Percentiles rank a stretch among this genome's conserved stretches.
phyloP scores from a whole-genome alignment of 2,113 vertebrate genomes.

The Isurus oxyrinchus region DNA sequence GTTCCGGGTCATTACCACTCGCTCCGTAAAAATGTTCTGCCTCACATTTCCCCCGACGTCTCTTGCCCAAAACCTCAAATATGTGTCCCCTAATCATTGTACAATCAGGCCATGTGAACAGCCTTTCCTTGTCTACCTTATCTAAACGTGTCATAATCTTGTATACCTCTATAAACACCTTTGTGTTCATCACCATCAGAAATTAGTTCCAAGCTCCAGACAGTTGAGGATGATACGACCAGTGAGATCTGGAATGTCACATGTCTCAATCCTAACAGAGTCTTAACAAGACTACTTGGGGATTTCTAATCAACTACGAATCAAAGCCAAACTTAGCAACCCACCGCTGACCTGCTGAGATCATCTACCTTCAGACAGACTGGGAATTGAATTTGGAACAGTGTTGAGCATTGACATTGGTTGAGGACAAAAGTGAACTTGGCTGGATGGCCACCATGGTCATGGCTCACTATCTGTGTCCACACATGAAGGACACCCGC shows the following conservation, averaged over 20 bases:
- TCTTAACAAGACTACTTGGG: not conserved
- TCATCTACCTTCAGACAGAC: not conserved
- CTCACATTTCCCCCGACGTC: not conserved
- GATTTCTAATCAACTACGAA: not conserved
- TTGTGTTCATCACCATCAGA: not conserved
- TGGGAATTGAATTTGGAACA: not conserved
- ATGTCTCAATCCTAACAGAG: too few relatives aligned
- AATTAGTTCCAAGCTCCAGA: not conserved
- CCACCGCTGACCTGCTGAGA: not conserved
- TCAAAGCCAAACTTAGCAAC: not conserved
- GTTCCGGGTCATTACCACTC: not conserved
- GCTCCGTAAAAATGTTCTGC: too few relatives aligned
- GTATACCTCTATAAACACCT: not conserved
- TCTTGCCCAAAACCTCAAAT: not conserved
- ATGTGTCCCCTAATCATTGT: not conserved
- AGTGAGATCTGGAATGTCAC: not conserved
- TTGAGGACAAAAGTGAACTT: not conserved
- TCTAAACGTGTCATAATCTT: not conserved
- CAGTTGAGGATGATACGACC: not conserved
- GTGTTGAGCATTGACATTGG: not conserved
- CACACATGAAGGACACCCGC: not conserved
- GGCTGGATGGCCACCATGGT: not conserved
- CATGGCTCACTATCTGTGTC: not conserved
- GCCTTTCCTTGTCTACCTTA: not conserved
- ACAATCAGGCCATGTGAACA: not conserved